Base-by-base conservation (phyloP, 2,797 vertebrate genomes). In the Mycteria americana region DNA sequence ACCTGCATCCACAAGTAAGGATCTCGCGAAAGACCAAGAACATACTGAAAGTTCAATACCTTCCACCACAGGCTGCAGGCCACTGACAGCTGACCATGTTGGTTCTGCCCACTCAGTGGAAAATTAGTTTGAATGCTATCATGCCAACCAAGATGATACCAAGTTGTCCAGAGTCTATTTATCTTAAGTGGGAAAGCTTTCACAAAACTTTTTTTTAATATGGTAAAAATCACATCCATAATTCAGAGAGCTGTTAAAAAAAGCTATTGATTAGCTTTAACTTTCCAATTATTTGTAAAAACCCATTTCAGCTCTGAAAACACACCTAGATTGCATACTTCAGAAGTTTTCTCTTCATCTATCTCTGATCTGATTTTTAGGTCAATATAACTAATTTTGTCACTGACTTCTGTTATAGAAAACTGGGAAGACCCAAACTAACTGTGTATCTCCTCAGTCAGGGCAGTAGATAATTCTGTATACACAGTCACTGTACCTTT, bases 191-290 rank as follows among this genome's bases (percentile, higher is more conserved):
- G 18, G 41, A 74, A 94, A 83, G 18, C 7, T 86, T 51, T 62
- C 65, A 85, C 28, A 46, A 64, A 64, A 64, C 9, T 39, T 73
- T 57, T 68, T 1, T 54, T 56, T 53, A 37, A 48, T 64, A 89
- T 28, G 41, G 27, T 65, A 85, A 92, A 93, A 92, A 82, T 91
- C 35, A 41, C 53, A 81, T 75, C 31, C 22, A 72, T 57, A 82
- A 86, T 76, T 87, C 81, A 93, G 56, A 92, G 35, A 92, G 68
- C 33, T 84, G 76, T 77, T 88, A 22, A 75, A 77, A 77, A 92
- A 90, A 85, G 12, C 35, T 75, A 83, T 74, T 78, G 91, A 92
- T 91, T 56, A 75, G 57, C 46, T 93, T 92, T 59, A 92, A 69
- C 50, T 89, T 86, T 68, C 39, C 43, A 53, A 25, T 30, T 21